Evolutionary conservation across 2,113 vertebrate genomes (phyloP).

Genomic region (Podarcis raffonei): DNA sequence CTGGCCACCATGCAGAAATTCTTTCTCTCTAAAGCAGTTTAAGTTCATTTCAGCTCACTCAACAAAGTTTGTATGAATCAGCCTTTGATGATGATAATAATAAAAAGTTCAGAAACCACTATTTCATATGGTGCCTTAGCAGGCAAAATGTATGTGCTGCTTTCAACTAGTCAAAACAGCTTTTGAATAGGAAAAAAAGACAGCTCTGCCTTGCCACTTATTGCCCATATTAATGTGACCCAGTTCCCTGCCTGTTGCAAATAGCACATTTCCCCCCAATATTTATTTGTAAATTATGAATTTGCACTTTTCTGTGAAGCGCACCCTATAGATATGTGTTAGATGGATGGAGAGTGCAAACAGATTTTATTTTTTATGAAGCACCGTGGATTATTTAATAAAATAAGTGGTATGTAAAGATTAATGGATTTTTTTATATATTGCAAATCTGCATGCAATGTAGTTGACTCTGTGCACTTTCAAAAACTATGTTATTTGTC

Average conservation of each 20-base stretch:
- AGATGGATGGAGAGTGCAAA: not conserved
- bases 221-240: no score
- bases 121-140: not conserved
- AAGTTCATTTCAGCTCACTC: no score
- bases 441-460: not conserved
- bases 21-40: not conserved
- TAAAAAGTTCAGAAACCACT: not conserved
- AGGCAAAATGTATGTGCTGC: not conserved
- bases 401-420: not conserved
- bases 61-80: not conserved
- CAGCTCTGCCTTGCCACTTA: not conserved
- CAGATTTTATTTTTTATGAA: not conserved
- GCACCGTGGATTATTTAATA: not conserved
- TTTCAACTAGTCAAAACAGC: not conserved
- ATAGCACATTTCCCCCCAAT: fast-evolving
- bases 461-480: not conserved
- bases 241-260: not conserved
- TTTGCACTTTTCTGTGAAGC: fast-evolving
- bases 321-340: not conserved
- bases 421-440: not conserved
- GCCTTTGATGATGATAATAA: not conserved
- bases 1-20: no score
- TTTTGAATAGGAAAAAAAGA: not conserved
- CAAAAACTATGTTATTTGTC: not conserved
- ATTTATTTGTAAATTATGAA: not conserved